Conservation (phyloP, 2,888 invertebrate species). For the Chrysolina americana region DNA sequence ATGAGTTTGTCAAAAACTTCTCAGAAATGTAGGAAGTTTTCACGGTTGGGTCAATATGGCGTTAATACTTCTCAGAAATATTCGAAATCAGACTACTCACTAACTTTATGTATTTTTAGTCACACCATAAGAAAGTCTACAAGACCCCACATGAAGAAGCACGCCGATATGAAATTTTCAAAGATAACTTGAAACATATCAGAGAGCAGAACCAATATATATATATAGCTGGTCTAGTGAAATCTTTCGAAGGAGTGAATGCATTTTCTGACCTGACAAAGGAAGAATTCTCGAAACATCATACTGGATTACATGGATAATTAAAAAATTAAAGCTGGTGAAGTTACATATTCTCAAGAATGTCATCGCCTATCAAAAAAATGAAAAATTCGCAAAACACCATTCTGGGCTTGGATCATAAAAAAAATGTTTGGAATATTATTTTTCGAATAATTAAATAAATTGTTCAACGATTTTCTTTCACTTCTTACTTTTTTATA, state of each 20-base stretch:
- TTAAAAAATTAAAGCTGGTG: conserved; percentile 44
- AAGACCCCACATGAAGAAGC: conserved; percentile 44
- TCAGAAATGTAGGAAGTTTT: too few species aligned
- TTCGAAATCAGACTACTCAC: too few species aligned
- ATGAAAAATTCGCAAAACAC: too few species aligned
- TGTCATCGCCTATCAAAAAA: not conserved
- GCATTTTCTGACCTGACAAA: conserved; percentile 46
- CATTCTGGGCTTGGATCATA: too few species aligned
- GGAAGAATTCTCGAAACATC: conserved; percentile 40
- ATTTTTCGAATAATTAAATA: too few species aligned
- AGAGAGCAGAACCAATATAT: conserved; percentile 48
- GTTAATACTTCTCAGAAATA: too few species aligned
- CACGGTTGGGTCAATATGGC: too few species aligned
- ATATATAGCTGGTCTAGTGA: conserved; percentile 41
- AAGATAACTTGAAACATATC: conserved; percentile 40
- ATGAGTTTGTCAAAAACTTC: too few species aligned
- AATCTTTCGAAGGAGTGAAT: conserved; percentile 45
- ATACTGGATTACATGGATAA: too few species aligned
- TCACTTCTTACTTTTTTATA: too few species aligned
- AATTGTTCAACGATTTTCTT: too few species aligned
- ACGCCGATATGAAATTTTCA: conserved; percentile 44
- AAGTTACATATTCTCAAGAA: conserved; percentile 43
- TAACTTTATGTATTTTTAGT: conserved; percentile 37
- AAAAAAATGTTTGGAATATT: too few species aligned
- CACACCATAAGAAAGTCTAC: conserved; percentile 42